Evolutionary conservation across 2,797 vertebrate genomes (phyloP), one percentile per base, ranked within the genome.

Genomic region (Amphiprion clarkii): DNA sequence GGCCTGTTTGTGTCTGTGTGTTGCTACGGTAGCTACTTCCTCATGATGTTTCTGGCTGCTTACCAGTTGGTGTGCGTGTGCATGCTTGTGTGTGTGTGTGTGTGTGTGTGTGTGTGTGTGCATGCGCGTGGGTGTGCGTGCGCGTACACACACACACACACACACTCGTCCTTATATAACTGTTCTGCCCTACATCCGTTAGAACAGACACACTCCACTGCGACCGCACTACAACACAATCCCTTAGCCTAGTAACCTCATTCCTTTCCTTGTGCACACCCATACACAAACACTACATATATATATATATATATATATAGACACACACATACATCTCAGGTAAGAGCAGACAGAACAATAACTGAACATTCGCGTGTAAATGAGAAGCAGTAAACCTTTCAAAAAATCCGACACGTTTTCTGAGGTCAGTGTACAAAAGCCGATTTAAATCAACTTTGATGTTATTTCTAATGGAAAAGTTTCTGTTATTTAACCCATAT

Each of bases 161-260:
- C 46, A 63, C 14, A 44, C 71, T 53, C 58, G 46, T 46, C 65
- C 84, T 94, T 94, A 89, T 92, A 92, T 83, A 93, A 94, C 83
- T 87, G 89, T 39, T 52, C 84, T 92, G 93, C 68, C 92, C 93
- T 92, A 94, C 86, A 92, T 94, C 76, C 82, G 55, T 71, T 36
- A 4, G 49, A 14, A 49, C 67, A 86, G 14, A 70, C 69, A 69
- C 66, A 81, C 75, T 60, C n/a, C n/a, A 64, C 57, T 57, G 25
- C 5, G 2, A 74, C 64, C 3, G n/a, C 52, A 68, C 29, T n/a
- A 73, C 71, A 89, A 82, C 69, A 85, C 83, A 88, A 67, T 67
- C 79, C 46, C 63, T 87, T 78, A 91, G 77, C 91, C 89, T 46
- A 87, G 83, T 90, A 84, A 93, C 93, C 91, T 91, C 81, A 83